A percentile compares a stretch with the other conserved stretches of the same genome.
Evolutionary conservation across 2,888 invertebrate species (phyloP).

Genomic region (Melanotus villosus): DNA sequence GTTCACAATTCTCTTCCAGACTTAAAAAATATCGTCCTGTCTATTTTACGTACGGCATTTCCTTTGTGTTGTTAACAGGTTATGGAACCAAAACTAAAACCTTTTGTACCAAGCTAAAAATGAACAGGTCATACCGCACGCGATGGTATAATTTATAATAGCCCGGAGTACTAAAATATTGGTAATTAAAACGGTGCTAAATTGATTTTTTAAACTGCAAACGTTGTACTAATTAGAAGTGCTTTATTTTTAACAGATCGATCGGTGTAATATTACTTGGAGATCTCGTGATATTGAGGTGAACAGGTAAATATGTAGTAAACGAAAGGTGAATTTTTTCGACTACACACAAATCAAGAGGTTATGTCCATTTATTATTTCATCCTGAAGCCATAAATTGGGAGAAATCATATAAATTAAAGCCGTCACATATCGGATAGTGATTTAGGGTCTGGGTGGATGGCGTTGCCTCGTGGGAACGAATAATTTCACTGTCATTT

Average conservation of each 20-base stretch:
- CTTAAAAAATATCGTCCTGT: no score
- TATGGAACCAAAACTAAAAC: no score
- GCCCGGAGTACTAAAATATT: constrained; percentile 45
- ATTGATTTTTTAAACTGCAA: constrained; percentile 53
- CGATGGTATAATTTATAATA: constrained; percentile 45
- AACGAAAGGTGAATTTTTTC: constrained; percentile 15
- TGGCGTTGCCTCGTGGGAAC: constrained; percentile 32
- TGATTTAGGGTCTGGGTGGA: constrained; percentile 36
- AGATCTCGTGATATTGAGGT: no score
- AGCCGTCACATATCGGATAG: constrained; percentile 35
- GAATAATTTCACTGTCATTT: constrained; percentile 11
- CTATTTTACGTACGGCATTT: no score
- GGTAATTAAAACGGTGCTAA: constrained; percentile 54
- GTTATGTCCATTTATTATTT: constrained; percentile 39
- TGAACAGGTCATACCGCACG: constrained; percentile 53
- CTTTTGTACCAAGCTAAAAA: no score
- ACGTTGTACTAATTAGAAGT: constrained; percentile 47
- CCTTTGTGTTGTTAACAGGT: no score
- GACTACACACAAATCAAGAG: constrained; percentile 35
- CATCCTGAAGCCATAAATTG: constrained; percentile 40
- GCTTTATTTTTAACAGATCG: no score
- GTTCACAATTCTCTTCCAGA: no score
- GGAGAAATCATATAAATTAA: constrained; percentile 42
- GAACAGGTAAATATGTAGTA: constrained; percentile 14
- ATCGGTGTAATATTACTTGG: no score